A percentile compares a stretch with the other conserved stretches of the same genome.
These are phyloP conservation scores for Leptopilina clavipes DNA, from an alignment of 1,140 invertebrate species.

Conservation along the genomic window DNA sequence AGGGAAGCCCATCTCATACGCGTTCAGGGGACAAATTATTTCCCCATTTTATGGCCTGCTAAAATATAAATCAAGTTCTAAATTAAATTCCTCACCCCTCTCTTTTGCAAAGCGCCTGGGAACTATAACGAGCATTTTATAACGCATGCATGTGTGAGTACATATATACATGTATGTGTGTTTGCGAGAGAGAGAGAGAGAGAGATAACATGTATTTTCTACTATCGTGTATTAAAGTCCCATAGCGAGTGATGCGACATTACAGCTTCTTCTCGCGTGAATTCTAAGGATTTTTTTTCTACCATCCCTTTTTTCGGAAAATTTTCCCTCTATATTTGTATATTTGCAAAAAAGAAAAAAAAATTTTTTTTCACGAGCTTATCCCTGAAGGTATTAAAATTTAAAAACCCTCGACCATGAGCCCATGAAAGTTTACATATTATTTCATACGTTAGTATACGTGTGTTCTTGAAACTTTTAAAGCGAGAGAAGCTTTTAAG, in stretches of 20 bases:
- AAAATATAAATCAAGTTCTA: constrained; percentile 74
- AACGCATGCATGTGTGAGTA: constrained; percentile 52
- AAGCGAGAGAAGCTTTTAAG: constrained; percentile 22
- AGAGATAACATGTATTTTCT: constrained; percentile 13
- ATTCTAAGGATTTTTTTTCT: constrained; percentile 6
- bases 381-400: constrained; percentile 4
- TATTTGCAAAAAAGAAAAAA: too few relatives aligned
- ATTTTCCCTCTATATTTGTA: not conserved
- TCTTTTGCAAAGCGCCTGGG: constrained; percentile 44
- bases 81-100: constrained; percentile 70
- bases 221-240: not conserved
- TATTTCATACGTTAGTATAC: constrained; percentile 9
- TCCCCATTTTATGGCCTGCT: constrained; percentile 71
- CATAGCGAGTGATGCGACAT: not conserved
- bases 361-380: too few relatives aligned
- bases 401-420: not conserved
- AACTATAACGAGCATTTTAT: constrained; percentile 71
- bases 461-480: constrained; percentile 14
- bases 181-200: constrained; percentile 15
- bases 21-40: constrained; percentile 72
- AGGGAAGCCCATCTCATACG: constrained; percentile 64
- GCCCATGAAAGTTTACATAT: not conserved
- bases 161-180: constrained; percentile 28
- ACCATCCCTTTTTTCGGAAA: not conserved
- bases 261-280: not conserved